Evolutionary conservation across 2,888 invertebrate genomes (phyloP), one percentile per base, ranked within the genome.

Genomic region (Eurytoma californica): DNA sequence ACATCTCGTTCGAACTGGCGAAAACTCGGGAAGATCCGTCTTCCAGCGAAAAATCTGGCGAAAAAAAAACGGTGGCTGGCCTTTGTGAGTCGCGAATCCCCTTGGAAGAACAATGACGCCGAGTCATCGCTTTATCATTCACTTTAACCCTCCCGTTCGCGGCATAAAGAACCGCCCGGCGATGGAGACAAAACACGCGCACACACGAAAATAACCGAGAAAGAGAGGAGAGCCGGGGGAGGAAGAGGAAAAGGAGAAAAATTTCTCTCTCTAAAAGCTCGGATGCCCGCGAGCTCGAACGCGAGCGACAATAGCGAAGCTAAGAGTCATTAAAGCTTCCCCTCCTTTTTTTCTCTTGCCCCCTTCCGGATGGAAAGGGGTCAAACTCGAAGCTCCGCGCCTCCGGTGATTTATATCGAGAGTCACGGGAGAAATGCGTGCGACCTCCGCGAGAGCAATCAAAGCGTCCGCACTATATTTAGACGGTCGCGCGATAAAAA

Each of bases 381-480:
- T 65, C 76, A 69, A 69, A 69, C 55, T 57, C 76, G 49, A 55
- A 66, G 58, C 60, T 49, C 55, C 72, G 4, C 63, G 49, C 51
- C 24, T 47, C 20, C 24, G 51, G 20, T 76, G 69, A 76, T 63
- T 73, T 76, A 73, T 76, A 76, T 76, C 63, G 68, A 66, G 72
- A 39, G 20, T 55, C 57, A 28, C 13, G 9, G n/a, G 39, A 57
- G 20, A 63, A 12, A 16, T 58, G 58, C 77, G 58, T 65, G 60
- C 61, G 13, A 70, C 24, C 24, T 47, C 60, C 49, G 60, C 60
- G 24, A 49, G 60, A 58, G 53, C 67, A 67, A 75, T 75, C 74
- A 65, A 57, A 69, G 53, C 66, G 39, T 18, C 14, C 58, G 63
- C 39, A 39, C 3, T 20, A 18, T 18, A 63, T 74, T 61, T 72